These are phyloP conservation scores for Sardinella longiceps DNA, from an alignment of 2,797 vertebrate species.

Conservation along the genomic window DNA sequence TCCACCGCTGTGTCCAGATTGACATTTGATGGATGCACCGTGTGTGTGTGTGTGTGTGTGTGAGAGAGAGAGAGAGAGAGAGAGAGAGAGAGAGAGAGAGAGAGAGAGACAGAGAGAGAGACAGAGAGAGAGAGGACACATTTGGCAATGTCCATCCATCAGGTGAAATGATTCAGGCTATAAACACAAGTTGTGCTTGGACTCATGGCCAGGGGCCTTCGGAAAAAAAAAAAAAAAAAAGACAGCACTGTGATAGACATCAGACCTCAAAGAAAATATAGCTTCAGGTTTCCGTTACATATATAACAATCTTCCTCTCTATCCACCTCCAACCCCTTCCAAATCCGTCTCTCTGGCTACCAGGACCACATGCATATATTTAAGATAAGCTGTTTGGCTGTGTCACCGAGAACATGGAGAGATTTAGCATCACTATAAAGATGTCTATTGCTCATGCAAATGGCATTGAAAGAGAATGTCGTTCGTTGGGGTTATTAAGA, in stretches of 20 bases:
- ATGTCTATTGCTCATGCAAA: background rate
- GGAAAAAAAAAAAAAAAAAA: background rate
- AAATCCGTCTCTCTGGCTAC: background rate
- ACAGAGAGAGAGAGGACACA: background rate
- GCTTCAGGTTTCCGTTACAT: background rate
- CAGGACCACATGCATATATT: background rate
- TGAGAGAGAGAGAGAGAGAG: background rate
- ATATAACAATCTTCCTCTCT: background rate
- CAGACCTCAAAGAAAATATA: background rate
- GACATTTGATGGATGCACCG: constrained; percentile 13
- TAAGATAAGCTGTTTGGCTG: background rate
- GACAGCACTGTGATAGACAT: background rate
- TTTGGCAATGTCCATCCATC: background rate
- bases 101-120: background rate
- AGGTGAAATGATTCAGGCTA: background rate
- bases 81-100: background rate
- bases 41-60: constrained; percentile 25
- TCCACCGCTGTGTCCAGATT: background rate
- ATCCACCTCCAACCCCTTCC: background rate
- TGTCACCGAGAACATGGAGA: background rate
- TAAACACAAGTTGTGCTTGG: background rate
- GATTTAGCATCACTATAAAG: background rate
- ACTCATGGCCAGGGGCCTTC: background rate
- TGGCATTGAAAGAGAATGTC: background rate
- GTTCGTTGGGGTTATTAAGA: too few species aligned